Base-by-base conservation (phyloP, 2,797 vertebrate species). In the Toxotes lorentzi region DNA sequence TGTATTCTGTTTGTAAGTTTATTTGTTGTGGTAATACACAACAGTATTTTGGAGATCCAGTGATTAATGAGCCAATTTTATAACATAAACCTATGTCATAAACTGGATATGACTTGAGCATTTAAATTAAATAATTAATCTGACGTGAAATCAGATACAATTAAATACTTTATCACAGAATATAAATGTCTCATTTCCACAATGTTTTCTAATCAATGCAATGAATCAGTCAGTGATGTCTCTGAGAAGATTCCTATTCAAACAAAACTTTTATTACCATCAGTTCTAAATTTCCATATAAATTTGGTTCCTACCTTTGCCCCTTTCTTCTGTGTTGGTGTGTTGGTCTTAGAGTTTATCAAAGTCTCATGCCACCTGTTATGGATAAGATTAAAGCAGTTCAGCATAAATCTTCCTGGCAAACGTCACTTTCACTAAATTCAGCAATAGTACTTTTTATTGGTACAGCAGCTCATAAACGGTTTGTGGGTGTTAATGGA, bases 331-430 rank as follows among this genome's bases (percentile, higher is more conserved):
- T 76, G 87, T 57, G 75, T 14, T 27, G 78, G 43, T 65, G 87
- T 93, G 57, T 59, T 85, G 48, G 62, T 63, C 65, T 89, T 89
- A 6, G 78, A 67, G 78, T 82, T 85, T 12, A 69, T 56, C 56
- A 58, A 30, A 9, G 68, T 73, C 58, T 90, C 90, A 2, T 63
- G 82, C 84, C 86, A 90, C 82, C 88, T 90, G 81, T 13, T 48
- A 14, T 11, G 60, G n/a, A 77, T 16, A 48, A 72, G 61, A 86
- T 70, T 57, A 61, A 73, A 27, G 35, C 14, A 62, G 30, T 43
- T 51, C 41, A 45, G 19, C n/a, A 70, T 53, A 63, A 84, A 43
- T 71, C 35, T 70, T 74, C 27, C 30, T 9, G 4, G 35, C 62
- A 48, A 5, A 14, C n/a, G 53, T n/a, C 4, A 72, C 45, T 50